These are phyloP conservation scores for Nematostella vectensis DNA, from an alignment of 92 coral and sea anemone species.

Conservation along the genomic window DNA sequence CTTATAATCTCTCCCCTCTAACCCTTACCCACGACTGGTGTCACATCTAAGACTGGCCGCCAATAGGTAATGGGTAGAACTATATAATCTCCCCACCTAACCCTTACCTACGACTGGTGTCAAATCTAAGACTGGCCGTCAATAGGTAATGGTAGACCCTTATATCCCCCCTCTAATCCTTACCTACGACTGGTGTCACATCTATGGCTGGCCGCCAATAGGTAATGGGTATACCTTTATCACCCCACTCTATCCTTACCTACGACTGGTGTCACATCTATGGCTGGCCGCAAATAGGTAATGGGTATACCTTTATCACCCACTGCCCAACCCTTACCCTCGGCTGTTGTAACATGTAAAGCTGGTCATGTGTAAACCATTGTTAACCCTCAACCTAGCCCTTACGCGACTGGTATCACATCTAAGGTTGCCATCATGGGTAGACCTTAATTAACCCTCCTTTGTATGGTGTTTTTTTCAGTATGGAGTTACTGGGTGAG, in stretches of 20 bases:
- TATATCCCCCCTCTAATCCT: constrained; percentile 72
- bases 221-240: constrained; percentile 22
- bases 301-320: no score
- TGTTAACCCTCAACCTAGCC: constrained; percentile 51
- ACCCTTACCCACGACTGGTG: constrained; percentile 65
- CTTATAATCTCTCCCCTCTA: constrained; percentile 60
- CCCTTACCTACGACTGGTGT: constrained; percentile 59
- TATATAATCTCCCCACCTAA: constrained; percentile 50
- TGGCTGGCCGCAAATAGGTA: constrained; percentile 58
- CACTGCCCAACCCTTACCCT: constrained; percentile 77
- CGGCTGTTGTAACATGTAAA: constrained; percentile 43
- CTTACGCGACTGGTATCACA: constrained; percentile 51
- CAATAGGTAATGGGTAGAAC: constrained; percentile 34
- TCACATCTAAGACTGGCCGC: constrained; percentile 51
- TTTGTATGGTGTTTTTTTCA: constrained; percentile 4
- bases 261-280: constrained; percentile 48
- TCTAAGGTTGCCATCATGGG: constrained; percentile 43
- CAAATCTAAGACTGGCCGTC: constrained; percentile 48
- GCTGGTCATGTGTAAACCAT: constrained; percentile 10
- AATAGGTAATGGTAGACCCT: constrained; percentile 57
- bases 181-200: constrained; percentile 56
- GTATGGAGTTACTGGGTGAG: constrained; percentile 78
- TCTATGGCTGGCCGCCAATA: constrained; percentile 47
- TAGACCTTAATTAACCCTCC: background rate
- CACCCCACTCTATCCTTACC: constrained; percentile 67